Conservation (phyloP, 2,113 vertebrate species). For the Phainopepla nitens region DNA sequence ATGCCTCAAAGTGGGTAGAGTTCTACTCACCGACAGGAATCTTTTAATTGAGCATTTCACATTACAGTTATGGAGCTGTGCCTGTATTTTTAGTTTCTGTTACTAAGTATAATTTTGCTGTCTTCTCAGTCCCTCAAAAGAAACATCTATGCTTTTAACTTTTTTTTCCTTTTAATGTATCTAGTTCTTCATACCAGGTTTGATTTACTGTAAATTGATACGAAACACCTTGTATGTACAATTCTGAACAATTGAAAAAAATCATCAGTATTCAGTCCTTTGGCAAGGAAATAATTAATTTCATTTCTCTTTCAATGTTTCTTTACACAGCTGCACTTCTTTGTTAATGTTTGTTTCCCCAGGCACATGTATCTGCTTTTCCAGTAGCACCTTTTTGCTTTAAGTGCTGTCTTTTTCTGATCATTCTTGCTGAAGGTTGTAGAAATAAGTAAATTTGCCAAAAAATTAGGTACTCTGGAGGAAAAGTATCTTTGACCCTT, state of each 20-base stretch:
- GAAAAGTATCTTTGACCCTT: background rate
- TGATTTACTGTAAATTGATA: background rate
- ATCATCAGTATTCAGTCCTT: background rate
- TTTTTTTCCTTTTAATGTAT: background rate
- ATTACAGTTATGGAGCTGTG: background rate
- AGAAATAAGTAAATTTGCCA: background rate
- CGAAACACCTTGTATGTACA: background rate
- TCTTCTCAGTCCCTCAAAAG: background rate
- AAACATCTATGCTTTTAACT: background rate
- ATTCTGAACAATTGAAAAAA: background rate
- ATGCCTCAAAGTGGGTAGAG: background rate
- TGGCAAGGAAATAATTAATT: background rate
- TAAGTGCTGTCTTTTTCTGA: background rate
- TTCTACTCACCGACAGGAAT: background rate
- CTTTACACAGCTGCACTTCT: background rate
- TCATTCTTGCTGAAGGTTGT: background rate
- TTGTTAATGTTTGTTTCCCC: background rate
- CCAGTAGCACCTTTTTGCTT: background rate
- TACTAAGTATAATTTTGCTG: background rate
- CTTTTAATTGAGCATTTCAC: background rate
- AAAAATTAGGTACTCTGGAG: background rate
- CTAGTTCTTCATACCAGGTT: background rate
- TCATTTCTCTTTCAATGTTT: background rate
- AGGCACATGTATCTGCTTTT: background rate
- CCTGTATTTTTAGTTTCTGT: background rate